These are phyloP conservation scores for Escarpia spicata DNA, from an alignment of 2,888 invertebrate genomes.

Conservation along the genomic window DNA sequence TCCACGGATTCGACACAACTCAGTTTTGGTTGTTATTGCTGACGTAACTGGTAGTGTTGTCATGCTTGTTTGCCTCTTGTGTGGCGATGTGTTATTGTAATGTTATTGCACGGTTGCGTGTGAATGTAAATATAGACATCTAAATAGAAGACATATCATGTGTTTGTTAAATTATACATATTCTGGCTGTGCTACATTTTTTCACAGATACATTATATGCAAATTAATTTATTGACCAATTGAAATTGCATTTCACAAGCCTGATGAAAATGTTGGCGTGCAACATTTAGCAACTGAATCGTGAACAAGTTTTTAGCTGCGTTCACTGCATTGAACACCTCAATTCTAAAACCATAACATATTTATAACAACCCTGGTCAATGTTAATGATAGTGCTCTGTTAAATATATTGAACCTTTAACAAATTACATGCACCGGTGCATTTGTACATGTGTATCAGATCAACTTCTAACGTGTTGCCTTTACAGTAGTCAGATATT, in stretches of 20 bases:
- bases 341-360: neutral
- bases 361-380: neutral
- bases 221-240: too few species aligned
- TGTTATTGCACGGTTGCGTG: neutral
- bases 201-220: too few species aligned
- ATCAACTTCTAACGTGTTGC: neutral
- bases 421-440: neutral
- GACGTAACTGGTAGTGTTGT: neutral
- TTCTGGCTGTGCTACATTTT: too few species aligned
- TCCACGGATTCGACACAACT: neutral
- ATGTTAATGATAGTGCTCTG: neutral
- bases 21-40: neutral
- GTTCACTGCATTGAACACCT: neutral
- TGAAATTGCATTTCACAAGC: neutral
- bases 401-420: neutral
- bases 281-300: neutral
- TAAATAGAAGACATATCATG: neutral
- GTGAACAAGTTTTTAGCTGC: neutral
- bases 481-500: too few species aligned
- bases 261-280: neutral
- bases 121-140: neutral
- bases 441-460: neutral
- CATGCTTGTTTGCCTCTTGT: neutral
- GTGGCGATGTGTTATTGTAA: neutral
- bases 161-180: neutral